These are phyloP conservation scores for Schizotus pectinicornis DNA, from an alignment of 2,888 invertebrate species.

Conservation along the genomic window DNA sequence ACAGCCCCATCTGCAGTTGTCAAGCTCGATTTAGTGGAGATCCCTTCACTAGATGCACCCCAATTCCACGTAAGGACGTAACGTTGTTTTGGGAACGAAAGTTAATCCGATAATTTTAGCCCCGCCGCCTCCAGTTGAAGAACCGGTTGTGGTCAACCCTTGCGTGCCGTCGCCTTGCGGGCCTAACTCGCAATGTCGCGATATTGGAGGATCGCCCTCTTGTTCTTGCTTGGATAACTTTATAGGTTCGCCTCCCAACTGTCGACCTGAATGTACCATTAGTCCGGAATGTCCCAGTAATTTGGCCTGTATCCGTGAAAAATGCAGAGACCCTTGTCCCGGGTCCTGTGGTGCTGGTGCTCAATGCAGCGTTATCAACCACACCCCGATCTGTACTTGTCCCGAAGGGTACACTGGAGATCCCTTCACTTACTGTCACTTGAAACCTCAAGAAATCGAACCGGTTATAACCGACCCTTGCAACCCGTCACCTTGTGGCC, in stretches of 20 bases:
- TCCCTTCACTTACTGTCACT: slow-evolving; percentile 64
- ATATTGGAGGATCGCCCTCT: slow-evolving; percentile 64
- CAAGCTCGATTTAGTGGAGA: slow-evolving; percentile 76
- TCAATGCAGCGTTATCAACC: slow-evolving; percentile 75
- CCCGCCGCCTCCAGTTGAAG: slow-evolving; percentile 32
- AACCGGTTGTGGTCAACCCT: slow-evolving; percentile 63
- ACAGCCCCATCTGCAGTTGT: slow-evolving; percentile 84
- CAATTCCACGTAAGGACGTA: slow-evolving; percentile 52
- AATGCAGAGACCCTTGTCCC: slow-evolving; percentile 81
- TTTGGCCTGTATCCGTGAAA: slow-evolving; percentile 74
- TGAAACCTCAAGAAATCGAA: slow-evolving; percentile 46
- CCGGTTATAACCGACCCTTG: slow-evolving; percentile 38
- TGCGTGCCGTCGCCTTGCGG: slow-evolving; percentile 79
- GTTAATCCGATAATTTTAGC: slow-evolving; percentile 32
- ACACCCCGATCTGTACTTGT: slow-evolving; percentile 77
- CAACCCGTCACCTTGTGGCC: slow-evolving; percentile 66
- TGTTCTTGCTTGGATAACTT: slow-evolving; percentile 74
- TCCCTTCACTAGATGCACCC: slow-evolving; percentile 77
- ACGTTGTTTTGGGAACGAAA: too few species aligned
- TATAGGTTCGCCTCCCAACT: slow-evolving; percentile 69
- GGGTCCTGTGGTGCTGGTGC: slow-evolving; percentile 79
- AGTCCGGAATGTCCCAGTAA: slow-evolving; percentile 79
- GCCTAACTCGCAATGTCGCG: slow-evolving; percentile 70
- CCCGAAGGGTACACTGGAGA: slow-evolving; percentile 71
- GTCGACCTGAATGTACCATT: slow-evolving; percentile 80